phyloP scores from a whole-genome alignment of 1,140 invertebrate species.

The Eriosoma lanigerum region DNA sequence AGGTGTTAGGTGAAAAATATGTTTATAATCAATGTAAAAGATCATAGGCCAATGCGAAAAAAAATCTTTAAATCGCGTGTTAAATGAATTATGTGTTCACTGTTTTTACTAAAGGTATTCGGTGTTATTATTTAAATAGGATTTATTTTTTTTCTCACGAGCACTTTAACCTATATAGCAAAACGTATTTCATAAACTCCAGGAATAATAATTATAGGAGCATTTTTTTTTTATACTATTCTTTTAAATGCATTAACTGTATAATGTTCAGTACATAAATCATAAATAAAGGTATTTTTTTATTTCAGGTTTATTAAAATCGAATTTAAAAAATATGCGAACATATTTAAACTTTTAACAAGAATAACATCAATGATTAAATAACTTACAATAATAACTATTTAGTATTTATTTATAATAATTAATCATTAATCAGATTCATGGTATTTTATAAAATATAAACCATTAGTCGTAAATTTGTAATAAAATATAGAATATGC shows the following conservation, averaged over 20 bases:
- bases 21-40: constrained; percentile 26
- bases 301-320: too few relatives aligned
- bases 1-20: background rate
- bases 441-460: too few relatives aligned
- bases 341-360: too few relatives aligned
- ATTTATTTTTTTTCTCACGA: constrained; percentile 27
- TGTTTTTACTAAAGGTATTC: constrained; percentile 4
- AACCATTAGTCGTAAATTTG: too few relatives aligned
- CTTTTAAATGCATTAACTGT: background rate
- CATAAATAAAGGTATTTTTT: too few relatives aligned
- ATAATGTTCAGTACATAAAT: too few relatives aligned
- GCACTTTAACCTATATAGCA: constrained; percentile 11
- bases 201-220: background rate
- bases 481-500: too few relatives aligned
- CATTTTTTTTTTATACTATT: background rate
- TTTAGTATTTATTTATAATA: too few relatives aligned
- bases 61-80: constrained; percentile 34
- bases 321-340: too few relatives aligned
- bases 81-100: constrained; percentile 18
- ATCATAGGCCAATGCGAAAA: constrained; percentile 32
- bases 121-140: constrained; percentile 32
- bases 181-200: background rate
- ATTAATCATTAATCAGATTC: too few relatives aligned
- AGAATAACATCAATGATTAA: too few relatives aligned
- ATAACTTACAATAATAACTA: too few relatives aligned